phyloP scores from a whole-genome alignment of 2,797 vertebrate species.

The Coreius guichenoti region DNA sequence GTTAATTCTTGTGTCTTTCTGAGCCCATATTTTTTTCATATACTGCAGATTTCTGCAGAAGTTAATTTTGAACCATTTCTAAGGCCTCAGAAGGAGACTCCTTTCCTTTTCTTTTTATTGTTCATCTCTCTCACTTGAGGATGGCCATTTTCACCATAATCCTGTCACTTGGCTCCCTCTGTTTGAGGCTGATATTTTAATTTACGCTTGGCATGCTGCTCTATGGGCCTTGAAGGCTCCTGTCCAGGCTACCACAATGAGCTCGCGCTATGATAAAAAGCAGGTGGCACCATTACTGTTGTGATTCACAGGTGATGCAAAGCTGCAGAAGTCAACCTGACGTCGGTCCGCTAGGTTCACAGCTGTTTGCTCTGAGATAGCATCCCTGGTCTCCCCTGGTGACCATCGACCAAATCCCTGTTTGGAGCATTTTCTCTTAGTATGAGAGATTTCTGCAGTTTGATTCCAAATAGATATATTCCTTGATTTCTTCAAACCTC shows the following conservation, averaged over 20 bases:
- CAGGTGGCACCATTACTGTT: conserved; percentile 24
- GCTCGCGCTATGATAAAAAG: conserved; percentile 52
- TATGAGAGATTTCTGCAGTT: conserved; percentile 23
- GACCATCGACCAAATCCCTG: conserved; percentile 28
- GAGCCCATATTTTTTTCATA: neutral
- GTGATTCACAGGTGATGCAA: conserved; percentile 58
- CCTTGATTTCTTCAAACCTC: neutral
- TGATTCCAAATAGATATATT: conserved; percentile 33
- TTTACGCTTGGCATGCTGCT: conserved; percentile 63
- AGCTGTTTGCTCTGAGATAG: conserved; percentile 59
- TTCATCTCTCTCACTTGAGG: conserved; percentile 59
- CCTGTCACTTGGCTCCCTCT: conserved; percentile 68
- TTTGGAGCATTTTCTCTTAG: conserved; percentile 18
- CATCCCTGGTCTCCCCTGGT: conserved; percentile 35
- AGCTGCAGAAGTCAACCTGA: conserved; percentile 54
- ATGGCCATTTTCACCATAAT: conserved; percentile 69
- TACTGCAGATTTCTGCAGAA: neutral
- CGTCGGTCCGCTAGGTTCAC: conserved; percentile 48
- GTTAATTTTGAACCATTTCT: conserved; percentile 6
- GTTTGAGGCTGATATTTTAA: conserved; percentile 73
- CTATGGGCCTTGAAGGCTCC: conserved; percentile 59
- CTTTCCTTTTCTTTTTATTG: conserved; percentile 51
- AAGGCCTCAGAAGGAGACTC: neutral
- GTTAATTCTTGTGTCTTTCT: neutral
- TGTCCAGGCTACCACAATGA: conserved; percentile 51